A percentile compares a stretch with the other conserved stretches of the same genome.
These are phyloP conservation scores for Tethea ocularis DNA, from an alignment of 2,888 invertebrate genomes.

Conservation along the genomic window DNA sequence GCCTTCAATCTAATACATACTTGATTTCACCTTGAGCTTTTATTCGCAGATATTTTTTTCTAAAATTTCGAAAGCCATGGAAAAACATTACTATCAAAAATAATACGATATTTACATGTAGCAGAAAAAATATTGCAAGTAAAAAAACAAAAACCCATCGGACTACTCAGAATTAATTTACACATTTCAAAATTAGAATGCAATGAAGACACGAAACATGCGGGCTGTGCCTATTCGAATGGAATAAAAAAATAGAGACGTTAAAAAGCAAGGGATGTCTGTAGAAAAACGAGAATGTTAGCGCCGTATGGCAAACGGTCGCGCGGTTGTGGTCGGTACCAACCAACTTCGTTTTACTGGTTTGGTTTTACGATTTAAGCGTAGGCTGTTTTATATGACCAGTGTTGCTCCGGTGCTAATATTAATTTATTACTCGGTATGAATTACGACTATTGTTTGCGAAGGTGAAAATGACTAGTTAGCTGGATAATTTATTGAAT, in stretches of 20 bases:
- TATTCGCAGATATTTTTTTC: too few species aligned
- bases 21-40: too few species aligned
- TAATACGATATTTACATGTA: too few species aligned
- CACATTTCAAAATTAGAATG: constrained; percentile 12
- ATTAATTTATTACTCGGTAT: constrained; percentile 25
- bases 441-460: constrained; percentile 2
- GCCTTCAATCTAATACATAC: too few species aligned
- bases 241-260: neutral
- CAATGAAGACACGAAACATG: constrained; percentile 12
- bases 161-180: neutral
- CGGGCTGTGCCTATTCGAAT: neutral
- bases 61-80: too few species aligned
- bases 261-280: constrained; percentile 48
- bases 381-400: constrained; percentile 3
- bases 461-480: constrained; percentile 5
- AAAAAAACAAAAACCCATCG: neutral
- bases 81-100: too few species aligned
- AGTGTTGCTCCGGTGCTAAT: constrained; percentile 19
- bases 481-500: neutral
- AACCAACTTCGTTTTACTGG: constrained; percentile 44
- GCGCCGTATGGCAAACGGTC: constrained; percentile 60
- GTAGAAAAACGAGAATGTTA: constrained; percentile 47
- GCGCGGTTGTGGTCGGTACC: constrained; percentile 48
- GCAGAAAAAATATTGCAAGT: neutral
- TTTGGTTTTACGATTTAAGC: constrained; percentile 45